These are phyloP conservation scores for Sapajus apella DNA, from an alignment of 2,113 vertebrate genomes.

Conservation along the genomic window DNA sequence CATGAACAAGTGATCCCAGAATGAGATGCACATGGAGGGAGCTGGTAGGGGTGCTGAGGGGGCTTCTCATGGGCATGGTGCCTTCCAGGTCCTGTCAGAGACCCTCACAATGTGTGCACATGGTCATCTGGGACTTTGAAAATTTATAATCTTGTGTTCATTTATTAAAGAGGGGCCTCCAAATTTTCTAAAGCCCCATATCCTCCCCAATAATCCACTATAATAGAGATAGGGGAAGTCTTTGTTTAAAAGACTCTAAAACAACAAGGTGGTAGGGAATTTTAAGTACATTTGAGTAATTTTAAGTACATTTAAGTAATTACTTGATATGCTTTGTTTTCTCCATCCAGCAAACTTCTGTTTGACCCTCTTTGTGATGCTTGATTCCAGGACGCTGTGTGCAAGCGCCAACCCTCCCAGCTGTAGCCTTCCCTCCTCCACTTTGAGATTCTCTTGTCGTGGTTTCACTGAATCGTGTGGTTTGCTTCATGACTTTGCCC, in stretches of 20 bases:
- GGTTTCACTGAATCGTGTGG: not conserved
- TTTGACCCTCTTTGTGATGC: no score
- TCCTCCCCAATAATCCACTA: not conserved
- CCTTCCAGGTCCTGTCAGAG: not conserved
- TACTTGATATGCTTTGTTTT: not conserved
- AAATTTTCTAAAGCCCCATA: no score
- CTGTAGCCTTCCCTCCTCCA: not conserved
- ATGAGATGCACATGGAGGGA: no score
- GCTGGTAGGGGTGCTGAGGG: not conserved
- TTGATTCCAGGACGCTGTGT: not conserved
- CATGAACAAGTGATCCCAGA: fast-evolving
- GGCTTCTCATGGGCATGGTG: not conserved
- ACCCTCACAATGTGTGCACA: not conserved
- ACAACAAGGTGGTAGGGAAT: no score
- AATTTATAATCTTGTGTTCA: not conserved
- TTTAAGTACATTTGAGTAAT: no score
- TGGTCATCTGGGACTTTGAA: no score
- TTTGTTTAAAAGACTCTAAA: not conserved
- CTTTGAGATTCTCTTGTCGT: not conserved
- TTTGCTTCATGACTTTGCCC: not conserved
- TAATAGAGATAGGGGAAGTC: fast-evolving
- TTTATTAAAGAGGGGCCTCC: not conserved
- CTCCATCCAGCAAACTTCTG: not conserved
- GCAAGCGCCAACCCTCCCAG: not conserved
- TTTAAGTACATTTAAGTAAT: no score